Base-by-base conservation (phyloP, 2,797 vertebrate genomes). In the Euphonia xanthogaster region DNA sequence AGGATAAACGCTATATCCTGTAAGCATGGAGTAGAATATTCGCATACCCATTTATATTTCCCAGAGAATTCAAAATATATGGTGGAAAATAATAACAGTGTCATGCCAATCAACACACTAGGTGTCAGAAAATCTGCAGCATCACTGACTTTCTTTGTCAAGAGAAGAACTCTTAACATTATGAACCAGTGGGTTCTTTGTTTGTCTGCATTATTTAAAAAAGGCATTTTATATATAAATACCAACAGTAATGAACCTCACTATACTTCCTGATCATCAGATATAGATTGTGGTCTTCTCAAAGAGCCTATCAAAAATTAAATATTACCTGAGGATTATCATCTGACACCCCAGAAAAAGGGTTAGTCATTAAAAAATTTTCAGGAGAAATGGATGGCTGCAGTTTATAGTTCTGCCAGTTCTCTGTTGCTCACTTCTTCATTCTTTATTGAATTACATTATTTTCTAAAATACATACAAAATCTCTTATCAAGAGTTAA, bases 31-130 rank as follows among this genome's bases (percentile, higher is more conserved):
- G 86, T 62, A 96, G 93, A 92, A 63, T 88, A 97, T 97, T 96
- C 96, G 94, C 95, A 96, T 96, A 96, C 39, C 68, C 92, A 96
- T 97, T 97, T 93, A 97, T 96, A 30, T 90, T 93, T 93, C 67
- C 63, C 74, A 90, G 83, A 92, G 71, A 95, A 96, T 94, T 90
- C 80, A 95, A 95, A 97, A 96, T 92, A 94, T 95, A 88, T 74
- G 67, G n/a, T 71, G 27, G 63, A 82, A 94, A 95, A 97, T 95
- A 93, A 96, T 79, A 68, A 70, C 30, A 60, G 63, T 71, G 70
- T 73, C 90, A 73, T 76, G 93, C 76, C 93, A 95, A 95, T 96
- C 94, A 96, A 71, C 60, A 51, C 35, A 70, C 10, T 90, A 92
- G 96, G 90, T 93, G 92, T 95, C 80, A 92, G 92, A 94, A 96